These are phyloP conservation scores for Schizaphis graminum DNA, from an alignment of 2,888 invertebrate species.

Conservation along the genomic window DNA sequence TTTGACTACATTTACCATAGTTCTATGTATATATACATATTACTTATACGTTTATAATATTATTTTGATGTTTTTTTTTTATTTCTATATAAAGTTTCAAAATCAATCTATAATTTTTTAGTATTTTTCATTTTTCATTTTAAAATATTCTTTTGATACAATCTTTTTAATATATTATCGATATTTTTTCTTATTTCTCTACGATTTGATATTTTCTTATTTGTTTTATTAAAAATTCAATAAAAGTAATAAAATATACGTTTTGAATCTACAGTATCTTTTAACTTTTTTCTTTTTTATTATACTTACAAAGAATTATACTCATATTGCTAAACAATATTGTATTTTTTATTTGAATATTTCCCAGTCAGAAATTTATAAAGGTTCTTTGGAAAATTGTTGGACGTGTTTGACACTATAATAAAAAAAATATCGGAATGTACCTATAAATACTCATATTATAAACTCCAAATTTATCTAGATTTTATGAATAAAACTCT, in stretches of 20 bases:
- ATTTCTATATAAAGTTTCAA: background rate
- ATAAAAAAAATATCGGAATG: background rate
- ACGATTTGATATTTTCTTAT: conserved; percentile 34
- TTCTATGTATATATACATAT: background rate
- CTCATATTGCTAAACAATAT: background rate
- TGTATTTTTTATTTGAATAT: background rate
- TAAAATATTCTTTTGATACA: conserved; percentile 6
- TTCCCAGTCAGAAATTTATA: background rate
- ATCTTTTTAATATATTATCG: conserved; percentile 1
- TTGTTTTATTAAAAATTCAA: conserved; percentile 47
- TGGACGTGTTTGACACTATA: background rate
- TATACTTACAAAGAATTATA: background rate
- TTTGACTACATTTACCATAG: background rate
- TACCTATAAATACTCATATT: background rate
- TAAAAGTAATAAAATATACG: conserved; percentile 34
- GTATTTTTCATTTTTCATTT: conserved; percentile 8
- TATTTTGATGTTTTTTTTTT: background rate
- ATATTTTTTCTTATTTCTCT: background rate
- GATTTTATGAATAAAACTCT: background rate
- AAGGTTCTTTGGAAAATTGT: background rate
- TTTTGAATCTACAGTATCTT: conserved; percentile 1
- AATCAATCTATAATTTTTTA: background rate
- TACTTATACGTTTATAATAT: background rate
- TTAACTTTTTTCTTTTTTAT: background rate
- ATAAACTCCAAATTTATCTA: background rate